Evolutionary conservation across 2,888 invertebrate species (phyloP), one percentile per base, ranked within the genome.

Genomic region (Rambutsinella grinnellia): DNA sequence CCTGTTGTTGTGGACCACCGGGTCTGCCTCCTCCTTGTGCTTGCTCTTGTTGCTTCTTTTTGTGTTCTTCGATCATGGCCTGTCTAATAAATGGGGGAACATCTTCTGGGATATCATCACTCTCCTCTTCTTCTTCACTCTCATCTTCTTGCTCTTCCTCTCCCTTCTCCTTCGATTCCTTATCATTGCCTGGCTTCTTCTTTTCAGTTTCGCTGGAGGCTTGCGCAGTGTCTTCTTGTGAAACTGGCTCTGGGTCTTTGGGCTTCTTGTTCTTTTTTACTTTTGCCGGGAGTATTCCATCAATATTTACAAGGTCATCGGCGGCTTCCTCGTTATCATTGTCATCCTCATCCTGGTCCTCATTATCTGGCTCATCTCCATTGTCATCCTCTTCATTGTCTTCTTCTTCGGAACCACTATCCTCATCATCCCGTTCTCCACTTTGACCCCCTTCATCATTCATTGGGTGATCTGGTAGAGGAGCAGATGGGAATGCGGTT

Each of bases 41-140:
- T n/a, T 65, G 26, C 26, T 67, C 67, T 19, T 19, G 17, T 27
- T 71, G 5, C 51, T 66, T 65, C 47, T 26, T 71, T 46, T 71
- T 69, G 8, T 51, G n/a, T 3, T 71, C 67, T 49, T 77, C 62
- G 17, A 69, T 58, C 71, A 77, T 77, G 1, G 56, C 47, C n/a
- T 77, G 54, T 36, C 44, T 77, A 44, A 77, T 67, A 21, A 67
- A 56, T 1, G 60, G 49, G 2, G 77, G 71, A 15, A 77, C 21
- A 26, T 17, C 57, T n/a, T 71, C 67, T 3, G 77, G 77, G 6
- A 71, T 21, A n/a, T 77, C 51, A 15, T 51, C 13, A 3, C 54
- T 49, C 13, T 56, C 70, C 0, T 23, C 58, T 24, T 36, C 61
- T 5, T 68, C 67, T 13, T 54, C 51, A 1, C 46, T 54, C 27